Base-by-base conservation (phyloP, 1,140 invertebrate genomes). In the Batillaria attramentaria region DNA sequence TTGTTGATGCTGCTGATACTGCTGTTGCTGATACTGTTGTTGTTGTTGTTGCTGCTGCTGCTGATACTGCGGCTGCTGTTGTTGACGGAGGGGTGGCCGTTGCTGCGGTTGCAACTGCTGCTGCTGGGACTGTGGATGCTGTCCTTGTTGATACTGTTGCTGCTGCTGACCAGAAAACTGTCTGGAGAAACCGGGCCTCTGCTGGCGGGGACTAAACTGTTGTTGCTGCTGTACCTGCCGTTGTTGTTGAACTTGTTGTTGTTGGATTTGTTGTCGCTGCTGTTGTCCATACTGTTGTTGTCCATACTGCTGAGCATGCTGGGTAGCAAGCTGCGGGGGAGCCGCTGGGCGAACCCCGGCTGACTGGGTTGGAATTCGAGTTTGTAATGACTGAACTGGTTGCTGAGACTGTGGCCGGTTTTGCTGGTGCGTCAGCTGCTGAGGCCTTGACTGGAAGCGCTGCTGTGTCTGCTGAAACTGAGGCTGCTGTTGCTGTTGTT, bases 21-120 rank as follows among this genome's bases (percentile, higher is more conserved):
- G n/a, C n/a, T n/a, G n/a, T n/a, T n/a, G 65, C 68, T 70, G 68
- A 24, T n/a, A 70, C 37, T 70, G 68, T 20, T 70, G 68, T 41
- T 42, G 68, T 6, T 70, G 68, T 24, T 39, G 35, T 18, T 39
- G 20, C 24, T 10, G 57, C 57, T 24, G 10, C 33, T 31, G 33
- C 57, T 24, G n/a, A 62, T 8, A 10, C 8, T 62, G 57, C 10
- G 3, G 57, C 57, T 54, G 50, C n/a, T 54, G 50, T 18, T 62
- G 57, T 28, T 62, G 57, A n/a, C 57, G 8, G 8, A 62, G 33
- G 8, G 10, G 57, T 10, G 57, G 24, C 57, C n/a, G 33, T 62
- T 24, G 13, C 24, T 4, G 13, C 0, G 57, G 10, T 1, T 62
- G 57, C 57, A 28, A 31, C 57, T 62, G 57, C 1, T 1, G 57